These are phyloP conservation scores for Promerops cafer DNA, from an alignment of 2,113 vertebrate genomes.

Conservation along the genomic window DNA sequence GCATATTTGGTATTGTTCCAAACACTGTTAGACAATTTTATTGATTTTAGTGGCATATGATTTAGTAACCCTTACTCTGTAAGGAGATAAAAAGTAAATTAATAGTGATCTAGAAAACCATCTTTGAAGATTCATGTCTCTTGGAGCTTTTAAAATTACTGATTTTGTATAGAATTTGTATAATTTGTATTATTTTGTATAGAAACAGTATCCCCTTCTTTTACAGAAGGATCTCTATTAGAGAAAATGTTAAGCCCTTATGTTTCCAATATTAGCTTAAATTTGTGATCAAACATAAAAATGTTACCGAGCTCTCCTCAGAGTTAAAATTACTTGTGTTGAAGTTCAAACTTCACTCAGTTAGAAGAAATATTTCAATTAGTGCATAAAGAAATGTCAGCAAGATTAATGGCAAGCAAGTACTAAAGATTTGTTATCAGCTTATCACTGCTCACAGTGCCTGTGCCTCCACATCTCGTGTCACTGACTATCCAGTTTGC, in stretches of 20 bases:
- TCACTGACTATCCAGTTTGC: background rate
- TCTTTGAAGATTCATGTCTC: background rate
- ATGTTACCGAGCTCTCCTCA: background rate
- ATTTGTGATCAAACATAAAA: background rate
- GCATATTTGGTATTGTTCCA: background rate
- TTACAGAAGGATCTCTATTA: background rate
- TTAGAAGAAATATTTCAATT: background rate
- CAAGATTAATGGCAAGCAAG: background rate
- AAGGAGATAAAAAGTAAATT: background rate
- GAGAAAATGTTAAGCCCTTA: background rate
- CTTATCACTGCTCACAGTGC: background rate
- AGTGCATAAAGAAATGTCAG: background rate
- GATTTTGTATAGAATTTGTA: background rate
- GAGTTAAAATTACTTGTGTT: background rate
- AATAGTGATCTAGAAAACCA: background rate
- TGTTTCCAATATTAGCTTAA: background rate
- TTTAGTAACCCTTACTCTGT: background rate
- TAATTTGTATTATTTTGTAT: too few relatives aligned
- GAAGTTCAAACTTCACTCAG: background rate
- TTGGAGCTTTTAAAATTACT: background rate
- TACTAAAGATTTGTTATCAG: background rate
- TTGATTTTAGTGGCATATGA: background rate
- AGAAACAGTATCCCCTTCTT: background rate
- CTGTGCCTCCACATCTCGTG: rapidly evolving
- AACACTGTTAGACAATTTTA: background rate